phyloP scores from a whole-genome alignment of 1,140 invertebrate genomes.

The Rhyacophila brunnea region DNA sequence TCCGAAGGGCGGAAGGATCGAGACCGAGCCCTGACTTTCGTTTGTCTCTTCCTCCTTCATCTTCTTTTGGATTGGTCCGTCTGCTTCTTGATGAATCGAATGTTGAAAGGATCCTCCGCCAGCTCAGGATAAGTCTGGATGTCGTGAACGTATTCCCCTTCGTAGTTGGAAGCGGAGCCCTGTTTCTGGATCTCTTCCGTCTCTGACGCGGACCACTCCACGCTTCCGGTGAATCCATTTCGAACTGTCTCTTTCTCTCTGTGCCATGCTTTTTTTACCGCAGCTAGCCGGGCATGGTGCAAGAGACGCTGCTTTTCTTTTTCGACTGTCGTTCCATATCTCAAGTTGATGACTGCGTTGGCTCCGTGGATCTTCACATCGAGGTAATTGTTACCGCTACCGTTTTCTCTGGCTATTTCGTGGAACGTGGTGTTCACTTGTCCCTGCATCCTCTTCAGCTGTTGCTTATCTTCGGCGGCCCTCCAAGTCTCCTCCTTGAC shows the following conservation, averaged over 20 bases:
- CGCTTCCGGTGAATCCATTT: conserved; percentile 68
- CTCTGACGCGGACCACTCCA: conserved; percentile 77
- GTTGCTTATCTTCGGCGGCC: conserved; percentile 82
- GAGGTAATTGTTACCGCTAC: conserved; percentile 65
- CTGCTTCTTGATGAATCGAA: conserved; percentile 82
- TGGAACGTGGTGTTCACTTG: conserved; percentile 93
- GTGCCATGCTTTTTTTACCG: conserved; percentile 89
- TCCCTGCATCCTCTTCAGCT: conserved; percentile 83
- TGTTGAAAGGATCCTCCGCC: conserved; percentile 93
- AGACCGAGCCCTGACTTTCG: conserved; percentile 41
- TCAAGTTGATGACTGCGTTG: conserved; percentile 78
- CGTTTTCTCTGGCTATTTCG: conserved; percentile 70
- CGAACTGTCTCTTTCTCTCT: conserved; percentile 81
- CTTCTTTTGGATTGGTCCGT: conserved; percentile 62
- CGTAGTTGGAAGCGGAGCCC: conserved; percentile 79
- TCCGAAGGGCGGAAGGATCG: conserved; percentile 10
- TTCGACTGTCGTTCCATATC: conserved; percentile 86
- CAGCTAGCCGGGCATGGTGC: conserved; percentile 82
- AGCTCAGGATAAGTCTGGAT: conserved; percentile 86
- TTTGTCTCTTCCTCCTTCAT: conserved; percentile 60
- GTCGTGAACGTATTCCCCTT: conserved; percentile 89
- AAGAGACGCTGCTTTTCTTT: conserved; percentile 84
- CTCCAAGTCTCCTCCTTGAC: conserved; percentile 89
- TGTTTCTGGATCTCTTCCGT: conserved; percentile 84
- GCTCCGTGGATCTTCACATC: conserved; percentile 85